Evolutionary conservation across 2,797 vertebrate species (phyloP), one percentile per base, ranked within the genome.

Genomic region (Anableps anableps): DNA sequence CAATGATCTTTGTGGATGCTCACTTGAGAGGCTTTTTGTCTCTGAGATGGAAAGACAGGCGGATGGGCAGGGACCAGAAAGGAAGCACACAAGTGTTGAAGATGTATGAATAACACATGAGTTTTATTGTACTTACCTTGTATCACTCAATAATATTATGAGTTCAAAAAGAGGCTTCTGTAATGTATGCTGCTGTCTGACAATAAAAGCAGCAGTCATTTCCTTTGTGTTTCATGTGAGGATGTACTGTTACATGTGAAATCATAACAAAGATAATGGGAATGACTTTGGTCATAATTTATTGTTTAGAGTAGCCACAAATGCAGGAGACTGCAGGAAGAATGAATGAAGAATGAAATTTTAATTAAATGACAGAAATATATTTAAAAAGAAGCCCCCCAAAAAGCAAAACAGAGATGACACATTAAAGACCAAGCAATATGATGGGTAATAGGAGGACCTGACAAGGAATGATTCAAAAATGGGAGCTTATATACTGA

Each of bases 21-120:
- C 78, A 55, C 90, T 92, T 92, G 91, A 94, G 89, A 94, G 90
- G 90, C 94, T 94, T 90, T 95, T 93, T 93, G 85, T 87, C 86
- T 87, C 91, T 89, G 89, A 94, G 87, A 95, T 95, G 95, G 94
- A 94, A 95, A 94, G 84, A 93, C 85, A 82, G 90, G 88, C 29
- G 7, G 82, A 89, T 85, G 80, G 85, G 64, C 91, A 94, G 92
- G 92, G 93, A 92, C 90, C 77, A 77, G 78, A 8, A 77, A 85
- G 90, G 80, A 92, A 86, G 90, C 48, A 89, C 86, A 86, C 83
- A 92, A 93, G 92, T 93, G 93, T 95, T 93, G 92, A 89, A 76
- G 89, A 90, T 83, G 88, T 75, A 94, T 95, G 87, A 95, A 95
- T 95, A 95, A 94, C 87, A 81, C 83, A 95, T 93, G 89, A 94